A percentile compares a stretch with the other conserved stretches of the same genome.
phyloP scores from a whole-genome alignment of 2,113 vertebrate genomes.

The Daboia siamensis region DNA sequence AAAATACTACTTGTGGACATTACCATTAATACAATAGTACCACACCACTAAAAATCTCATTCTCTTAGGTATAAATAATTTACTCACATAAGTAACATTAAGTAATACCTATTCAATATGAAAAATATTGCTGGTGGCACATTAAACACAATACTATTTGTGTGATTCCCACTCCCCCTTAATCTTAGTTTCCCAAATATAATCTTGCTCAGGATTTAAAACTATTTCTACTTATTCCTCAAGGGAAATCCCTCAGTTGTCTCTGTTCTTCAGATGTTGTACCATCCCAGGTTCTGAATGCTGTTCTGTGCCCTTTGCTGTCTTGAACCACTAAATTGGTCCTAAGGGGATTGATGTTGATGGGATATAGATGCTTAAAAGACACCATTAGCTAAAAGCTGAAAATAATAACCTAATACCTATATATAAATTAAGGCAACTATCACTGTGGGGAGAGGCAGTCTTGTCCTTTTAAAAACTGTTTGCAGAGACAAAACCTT shows the following conservation, averaged over 20 bases:
- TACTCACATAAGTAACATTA: neutral
- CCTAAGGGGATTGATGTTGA: slow-evolving; percentile 1
- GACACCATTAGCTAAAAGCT: slow-evolving; percentile 16
- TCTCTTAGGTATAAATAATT: neutral
- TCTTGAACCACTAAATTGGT: slow-evolving; percentile 10
- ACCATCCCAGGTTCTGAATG: neutral
- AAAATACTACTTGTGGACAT: neutral
- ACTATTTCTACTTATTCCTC: neutral
- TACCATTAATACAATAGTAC: neutral
- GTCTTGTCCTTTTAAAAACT: slow-evolving; percentile 17
- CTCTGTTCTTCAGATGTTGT: neutral
- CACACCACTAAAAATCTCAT: neutral
- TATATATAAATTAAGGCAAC: slow-evolving; percentile 25
- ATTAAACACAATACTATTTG: neutral
- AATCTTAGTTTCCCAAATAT: neutral
- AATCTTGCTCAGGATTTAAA: neutral
- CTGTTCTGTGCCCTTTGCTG: slow-evolving; percentile 2
- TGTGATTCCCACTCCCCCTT: neutral
- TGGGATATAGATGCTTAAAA: slow-evolving; percentile 8
- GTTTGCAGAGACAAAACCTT: neutral
- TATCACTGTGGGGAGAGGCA: neutral
- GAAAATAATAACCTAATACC: slow-evolving; percentile 27
- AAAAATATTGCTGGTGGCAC: neutral
- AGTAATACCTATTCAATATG: neutral
- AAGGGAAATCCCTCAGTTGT: neutral